Percentiles rank a stretch among this genome's conserved stretches.
Evolutionary conservation across 2,888 invertebrate genomes (phyloP).

Genomic region (Apamea epomidion): DNA sequence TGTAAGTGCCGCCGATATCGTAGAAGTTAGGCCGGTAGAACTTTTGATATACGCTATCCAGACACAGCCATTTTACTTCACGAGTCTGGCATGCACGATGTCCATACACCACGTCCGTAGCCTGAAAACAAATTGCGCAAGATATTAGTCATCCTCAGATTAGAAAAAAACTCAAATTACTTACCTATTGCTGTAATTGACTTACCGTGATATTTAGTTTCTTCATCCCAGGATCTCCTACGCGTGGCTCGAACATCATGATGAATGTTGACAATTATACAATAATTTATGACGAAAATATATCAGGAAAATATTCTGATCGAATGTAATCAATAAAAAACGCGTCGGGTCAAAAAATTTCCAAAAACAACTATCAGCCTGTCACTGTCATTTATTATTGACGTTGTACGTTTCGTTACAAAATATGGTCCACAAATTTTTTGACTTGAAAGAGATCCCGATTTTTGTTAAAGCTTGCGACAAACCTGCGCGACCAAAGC

Average conservation of each 20-base stretch:
- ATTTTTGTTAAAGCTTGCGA: not conserved
- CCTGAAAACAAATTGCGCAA: constrained; percentile 68
- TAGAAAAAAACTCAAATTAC: not conserved
- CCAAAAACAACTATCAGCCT: not conserved
- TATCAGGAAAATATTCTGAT: not conserved
- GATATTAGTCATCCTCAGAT: constrained; percentile 55
- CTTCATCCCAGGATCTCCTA: constrained; percentile 25
- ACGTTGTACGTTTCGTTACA: constrained; percentile 5
- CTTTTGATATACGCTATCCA: constrained; percentile 81
- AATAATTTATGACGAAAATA: not conserved
- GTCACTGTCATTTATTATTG: constrained; percentile 5
- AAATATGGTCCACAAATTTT: not conserved
- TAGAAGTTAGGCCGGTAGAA: constrained; percentile 82
- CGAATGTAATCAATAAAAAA: constrained; percentile 12
- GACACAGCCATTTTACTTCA: constrained; percentile 80
- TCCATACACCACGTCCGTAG: constrained; percentile 75
- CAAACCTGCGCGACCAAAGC: too few species aligned
- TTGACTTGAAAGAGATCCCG: not conserved
- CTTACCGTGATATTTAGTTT: constrained; percentile 50
- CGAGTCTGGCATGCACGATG: constrained; percentile 78
- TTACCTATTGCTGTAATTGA: not conserved
- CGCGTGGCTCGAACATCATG: constrained; percentile 57
- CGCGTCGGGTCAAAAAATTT: not conserved
- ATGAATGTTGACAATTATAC: not conserved
- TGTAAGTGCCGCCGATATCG: constrained; percentile 85